Evolutionary conservation across 2,797 vertebrate species (phyloP).

Genomic region (Acanthurus lineatus): DNA sequence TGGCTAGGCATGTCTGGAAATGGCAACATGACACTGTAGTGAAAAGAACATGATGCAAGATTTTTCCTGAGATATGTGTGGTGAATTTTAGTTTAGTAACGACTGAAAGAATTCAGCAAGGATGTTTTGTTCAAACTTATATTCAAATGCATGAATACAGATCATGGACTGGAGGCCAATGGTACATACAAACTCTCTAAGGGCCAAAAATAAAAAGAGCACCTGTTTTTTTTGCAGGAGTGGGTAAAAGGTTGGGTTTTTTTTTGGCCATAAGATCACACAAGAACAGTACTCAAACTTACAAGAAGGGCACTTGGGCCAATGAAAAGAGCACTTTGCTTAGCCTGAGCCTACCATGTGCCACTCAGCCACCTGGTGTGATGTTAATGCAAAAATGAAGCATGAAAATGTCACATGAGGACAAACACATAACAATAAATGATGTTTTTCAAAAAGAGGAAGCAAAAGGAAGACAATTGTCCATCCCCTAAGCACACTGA

Average conservation of each 20-base stretch:
- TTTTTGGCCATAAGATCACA: slow-evolving; percentile 24
- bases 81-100: slow-evolving; percentile 39
- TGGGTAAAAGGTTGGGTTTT: neutral
- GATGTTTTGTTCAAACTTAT: slow-evolving; percentile 28
- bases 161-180: neutral
- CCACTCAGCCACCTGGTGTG: slow-evolving; percentile 19
- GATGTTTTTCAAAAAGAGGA: slow-evolving; percentile 8
- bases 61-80: slow-evolving; percentile 45
- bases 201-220: neutral
- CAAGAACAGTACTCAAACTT: slow-evolving; percentile 18
- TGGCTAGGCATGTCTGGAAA: slow-evolving; percentile 60
- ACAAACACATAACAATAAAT: slow-evolving; percentile 16
- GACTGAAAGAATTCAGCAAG: slow-evolving; percentile 24
- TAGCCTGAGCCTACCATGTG: slow-evolving; percentile 8
- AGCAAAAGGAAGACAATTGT: slow-evolving; percentile 6
- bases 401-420: neutral
- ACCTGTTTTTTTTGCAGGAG: slow-evolving; percentile 7
- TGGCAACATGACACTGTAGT: slow-evolving; percentile 55
- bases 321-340: slow-evolving; percentile 26
- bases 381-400: slow-evolving; percentile 18
- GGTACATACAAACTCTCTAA: neutral
- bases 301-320: slow-evolving; percentile 8
- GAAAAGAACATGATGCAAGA: slow-evolving; percentile 42
- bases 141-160: slow-evolving; percentile 18
- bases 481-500: neutral